Base-by-base conservation (phyloP, 2,113 vertebrate genomes). In the Apaloderma vittatum region DNA sequence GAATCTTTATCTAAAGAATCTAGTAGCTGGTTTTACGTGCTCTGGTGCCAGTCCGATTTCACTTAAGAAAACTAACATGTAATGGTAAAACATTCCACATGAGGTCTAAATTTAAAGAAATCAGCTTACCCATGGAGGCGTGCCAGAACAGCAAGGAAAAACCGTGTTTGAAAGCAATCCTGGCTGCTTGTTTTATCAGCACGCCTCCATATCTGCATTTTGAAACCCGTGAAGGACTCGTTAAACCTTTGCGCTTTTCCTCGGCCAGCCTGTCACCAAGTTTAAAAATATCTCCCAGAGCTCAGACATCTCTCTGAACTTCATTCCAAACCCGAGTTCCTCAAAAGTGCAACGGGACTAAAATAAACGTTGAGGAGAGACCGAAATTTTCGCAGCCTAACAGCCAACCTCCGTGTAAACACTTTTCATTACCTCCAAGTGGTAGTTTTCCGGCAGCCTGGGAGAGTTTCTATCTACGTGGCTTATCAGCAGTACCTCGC, bases 61-160 rank as follows among this genome's bases (percentile, higher is more conserved):
- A 61, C 46, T 40, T 70, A 52, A 67, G 73, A 94, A 78, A 93
- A 71, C 27, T 15, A 21, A 40, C 40, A 40, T 40, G 40, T 40
- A 7, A 40, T 6, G n/a, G 46, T 32, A 45, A 52, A 92, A 78
- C n/a, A 68, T n/a, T 71, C 59, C 40, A 37, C 24, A 3, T 0
- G 73, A 87, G 62, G 27, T 79, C 77, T 89, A 65, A 86, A 93
- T 72, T 82, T 54, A 15, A 1, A 21, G 73, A 40, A 75, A 77
- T 29, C 20, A 55, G 27, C 26, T 70, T 89, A 59, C 55, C 46
- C 45, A 34, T 2, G 43, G 55, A 75, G 27, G n/a, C 32, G 11
- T 22, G 91, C 95, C 45, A 94, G 59, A 61, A 52, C 19, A 86
- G 63, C 59, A 96, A 93, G 93, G 75, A 83, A 86, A 59, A 91